Conservation (phyloP, 37 sponge, comb jelly and placozoan species). For the Diacarnus erythraeanus region DNA sequence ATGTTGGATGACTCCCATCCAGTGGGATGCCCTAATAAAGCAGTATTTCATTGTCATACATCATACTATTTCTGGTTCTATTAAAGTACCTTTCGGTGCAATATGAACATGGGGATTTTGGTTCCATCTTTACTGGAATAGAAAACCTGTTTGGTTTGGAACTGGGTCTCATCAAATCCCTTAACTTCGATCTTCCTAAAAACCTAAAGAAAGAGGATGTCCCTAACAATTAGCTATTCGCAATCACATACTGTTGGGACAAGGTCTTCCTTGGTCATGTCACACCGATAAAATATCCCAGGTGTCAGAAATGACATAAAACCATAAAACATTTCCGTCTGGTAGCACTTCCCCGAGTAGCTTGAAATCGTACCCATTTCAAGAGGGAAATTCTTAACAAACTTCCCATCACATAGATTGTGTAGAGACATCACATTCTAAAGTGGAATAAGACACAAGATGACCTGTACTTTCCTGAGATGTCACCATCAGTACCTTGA, state of each 20-base stretch:
- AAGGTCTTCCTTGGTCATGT: constrained; percentile 44
- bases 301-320: constrained; percentile 96
- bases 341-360: constrained; percentile 52
- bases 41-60: no score
- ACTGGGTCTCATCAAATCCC: constrained; percentile 79
- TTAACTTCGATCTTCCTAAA: constrained; percentile 82
- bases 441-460: not conserved
- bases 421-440: constrained; percentile 40
- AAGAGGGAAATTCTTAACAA: constrained; percentile 66
- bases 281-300: constrained; percentile 86
- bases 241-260: constrained; percentile 35
- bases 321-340: constrained; percentile 85
- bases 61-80: no score
- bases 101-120: constrained; percentile 93
- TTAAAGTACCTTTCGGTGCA: constrained; percentile 76
- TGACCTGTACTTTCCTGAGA: not conserved
- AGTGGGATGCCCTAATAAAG: constrained; percentile 76
- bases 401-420: constrained; percentile 28
- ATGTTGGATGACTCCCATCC: constrained; percentile 82
- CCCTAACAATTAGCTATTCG: not conserved
- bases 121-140: constrained; percentile 91
- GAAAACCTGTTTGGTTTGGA: constrained; percentile 85
- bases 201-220: constrained; percentile 12
- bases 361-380: constrained; percentile 67
- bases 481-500: constrained; percentile 65